Base-by-base conservation (phyloP, 1,140 invertebrate genomes). In the Drosophila saltans region DNA sequence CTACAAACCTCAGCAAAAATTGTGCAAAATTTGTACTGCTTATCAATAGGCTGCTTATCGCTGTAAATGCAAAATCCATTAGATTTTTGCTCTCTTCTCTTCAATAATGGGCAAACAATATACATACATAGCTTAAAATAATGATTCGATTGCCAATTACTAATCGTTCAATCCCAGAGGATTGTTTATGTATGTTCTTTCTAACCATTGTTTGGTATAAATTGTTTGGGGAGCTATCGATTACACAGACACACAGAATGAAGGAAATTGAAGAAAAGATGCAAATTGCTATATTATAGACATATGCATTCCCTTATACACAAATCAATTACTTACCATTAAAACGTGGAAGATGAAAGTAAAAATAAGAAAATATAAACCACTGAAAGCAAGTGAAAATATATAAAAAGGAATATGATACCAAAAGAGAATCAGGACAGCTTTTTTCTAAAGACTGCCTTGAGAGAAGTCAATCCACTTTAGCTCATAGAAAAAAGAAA, bases 141-240 rank as follows among this genome's bases (percentile, higher is more conserved):
- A 48, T 72, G 69, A 89, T 88, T 79, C 72, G 56, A 86, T 88
- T 86, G 62, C 61, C 60, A 61, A 61, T 65, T 48, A 48, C 74
- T 80, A 84, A 89, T 89, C 80, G 68, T 69, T 73, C 74, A 75
- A 64, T 84, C 80, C 80, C 84, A 43, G 33, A 57, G 69, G 84
- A 81, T 70, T 69, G 55, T 65, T 69, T 8, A 57, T 58, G 16
- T 45, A 16, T 16, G 16, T 16, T 16, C 43, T 59, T 58, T 58
- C 43, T 57, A 59, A 39, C 8, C 40, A 59, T 72, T 69, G 63
- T 63, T 67, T 66, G 60, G 61, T 60, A 16, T 63, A 72, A 77
- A 80, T 80, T 78, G 70, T 70, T 75, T 21, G 3, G 59, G 26
- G 63, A 67, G 56, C 71, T 88, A 89, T 88, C 77, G 58, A 89